A percentile compares a stretch with the other conserved stretches of the same genome.
phyloP scores from a whole-genome alignment of 1,140 invertebrate genomes.

The Lepidurus packardi region DNA sequence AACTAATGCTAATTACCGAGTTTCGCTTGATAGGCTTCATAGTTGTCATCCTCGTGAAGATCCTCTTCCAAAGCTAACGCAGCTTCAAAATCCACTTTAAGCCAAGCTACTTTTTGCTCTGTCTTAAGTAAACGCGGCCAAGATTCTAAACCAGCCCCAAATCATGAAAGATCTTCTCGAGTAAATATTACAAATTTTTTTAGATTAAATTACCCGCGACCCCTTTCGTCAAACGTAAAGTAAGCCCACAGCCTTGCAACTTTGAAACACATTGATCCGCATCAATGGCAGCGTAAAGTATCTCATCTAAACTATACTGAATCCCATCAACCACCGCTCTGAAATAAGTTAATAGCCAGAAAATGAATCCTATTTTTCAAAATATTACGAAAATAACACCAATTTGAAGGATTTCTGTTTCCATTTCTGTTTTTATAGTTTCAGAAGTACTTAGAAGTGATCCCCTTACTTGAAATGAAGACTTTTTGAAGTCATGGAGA shows the following conservation, averaged over 20 bases:
- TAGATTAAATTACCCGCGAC: not conserved
- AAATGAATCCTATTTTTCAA: not conserved
- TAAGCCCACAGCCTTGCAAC: not conserved
- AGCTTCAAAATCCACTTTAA: constrained; percentile 1
- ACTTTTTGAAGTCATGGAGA: not conserved
- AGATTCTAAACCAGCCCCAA: not conserved
- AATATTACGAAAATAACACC: too few species aligned
- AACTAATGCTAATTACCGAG: too few species aligned
- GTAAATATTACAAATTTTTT: not conserved
- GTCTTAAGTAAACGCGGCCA: not conserved
- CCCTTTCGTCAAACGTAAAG: not conserved
- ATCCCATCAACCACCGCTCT: not conserved
- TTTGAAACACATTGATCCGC: not conserved
- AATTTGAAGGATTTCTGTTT: too few species aligned
- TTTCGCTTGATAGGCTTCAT: not conserved
- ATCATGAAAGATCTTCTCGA: not conserved
- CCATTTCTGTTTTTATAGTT: too few species aligned
- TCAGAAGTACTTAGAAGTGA: too few species aligned
- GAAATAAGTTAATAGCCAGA: not conserved
- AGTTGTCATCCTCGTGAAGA: not conserved
- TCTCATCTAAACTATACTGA: not conserved
- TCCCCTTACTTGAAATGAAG: not conserved
- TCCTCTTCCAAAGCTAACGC: not conserved
- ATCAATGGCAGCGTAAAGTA: not conserved
- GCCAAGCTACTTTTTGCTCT: not conserved